Evolutionary conservation across 2,113 vertebrate species (phyloP), one percentile per base, ranked within the genome.

Genomic region (Carassius gibelio): DNA sequence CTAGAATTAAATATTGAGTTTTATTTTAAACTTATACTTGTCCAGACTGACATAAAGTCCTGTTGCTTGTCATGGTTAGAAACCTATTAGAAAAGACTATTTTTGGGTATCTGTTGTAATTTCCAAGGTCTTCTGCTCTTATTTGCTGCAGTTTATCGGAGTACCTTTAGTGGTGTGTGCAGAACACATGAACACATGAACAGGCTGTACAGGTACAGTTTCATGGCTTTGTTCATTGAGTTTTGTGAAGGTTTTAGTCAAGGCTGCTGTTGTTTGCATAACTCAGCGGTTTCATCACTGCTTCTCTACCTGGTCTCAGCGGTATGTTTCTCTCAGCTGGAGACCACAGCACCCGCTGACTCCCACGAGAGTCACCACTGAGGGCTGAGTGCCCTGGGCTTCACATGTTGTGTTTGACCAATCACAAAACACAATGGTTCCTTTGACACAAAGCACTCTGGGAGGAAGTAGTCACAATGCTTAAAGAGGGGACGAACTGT

Each of bases 281-380:
- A 36, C 71, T 62, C 72, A 42, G 14, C 50, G 50, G 61, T 75
- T 76, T 84, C 82, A 52, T 61, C 71, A 52, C 36, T 21, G 38
- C 69, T 68, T n/a, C 45, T 87, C 45, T 81, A 34, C 50, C 50
- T 68, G 48, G 23, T 84, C 77, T 82, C 71, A 34, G 45, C 48
- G 61, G 69, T 13, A 21, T 64, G 4, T 69, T 34, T 52, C 42
- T 13, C 50, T 45, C 26, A 52, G 48, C 57, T 55, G 57, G 82
- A 84, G 80, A 84, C 86, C 57, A 80, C 13, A 30, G 82, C 50
- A 75, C 71, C 71, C 78, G 0, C 61, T 55, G 82, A 78, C 69
- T 15, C 50, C 42, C 36, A 52, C 7, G 8, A 64, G 69, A 61
- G 48, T 66, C 50, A 17, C 8, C 64, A 82, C 10, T 50, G 68